Conservation (phyloP, 2,888 invertebrate genomes). For the Thera britannica region DNA sequence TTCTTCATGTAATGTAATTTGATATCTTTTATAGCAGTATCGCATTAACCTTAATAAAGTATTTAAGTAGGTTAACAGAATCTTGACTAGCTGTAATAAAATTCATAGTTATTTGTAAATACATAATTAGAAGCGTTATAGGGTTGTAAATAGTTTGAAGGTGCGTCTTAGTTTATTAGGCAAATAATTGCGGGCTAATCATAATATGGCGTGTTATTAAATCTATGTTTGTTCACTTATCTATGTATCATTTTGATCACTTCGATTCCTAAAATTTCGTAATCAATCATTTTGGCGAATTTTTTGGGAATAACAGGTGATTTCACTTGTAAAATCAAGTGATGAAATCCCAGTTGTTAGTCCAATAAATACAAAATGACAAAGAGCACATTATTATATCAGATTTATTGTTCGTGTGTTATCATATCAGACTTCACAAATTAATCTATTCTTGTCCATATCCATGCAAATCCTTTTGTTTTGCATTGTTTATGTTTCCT, state of each 20-base stretch:
- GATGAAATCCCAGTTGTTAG: too few species aligned
- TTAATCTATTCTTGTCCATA: constrained; percentile 3
- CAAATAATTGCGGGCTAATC: background rate
- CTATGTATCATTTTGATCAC: background rate
- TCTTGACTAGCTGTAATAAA: background rate
- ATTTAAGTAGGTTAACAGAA: background rate
- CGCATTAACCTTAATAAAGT: constrained; percentile 13
- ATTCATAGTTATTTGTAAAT: background rate
- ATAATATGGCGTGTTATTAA: background rate
- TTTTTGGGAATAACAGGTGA: background rate
- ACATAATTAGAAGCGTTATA: background rate
- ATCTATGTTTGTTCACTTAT: background rate
- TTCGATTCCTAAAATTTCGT: background rate
- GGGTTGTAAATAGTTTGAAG: background rate
- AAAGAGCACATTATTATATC: background rate
- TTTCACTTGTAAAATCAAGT: background rate
- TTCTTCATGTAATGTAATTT: constrained; percentile 5
- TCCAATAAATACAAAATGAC: too few species aligned
- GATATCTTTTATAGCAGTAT: constrained; percentile 8
- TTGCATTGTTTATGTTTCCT: constrained; percentile 7
- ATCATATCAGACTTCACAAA: constrained; percentile 13
- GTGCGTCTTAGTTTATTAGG: background rate
- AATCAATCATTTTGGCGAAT: background rate
- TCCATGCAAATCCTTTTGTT: constrained; percentile 12
- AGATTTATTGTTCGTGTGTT: constrained; percentile 6